phyloP scores from a whole-genome alignment of 1,140 invertebrate species.

The Eurosta solidaginis region DNA sequence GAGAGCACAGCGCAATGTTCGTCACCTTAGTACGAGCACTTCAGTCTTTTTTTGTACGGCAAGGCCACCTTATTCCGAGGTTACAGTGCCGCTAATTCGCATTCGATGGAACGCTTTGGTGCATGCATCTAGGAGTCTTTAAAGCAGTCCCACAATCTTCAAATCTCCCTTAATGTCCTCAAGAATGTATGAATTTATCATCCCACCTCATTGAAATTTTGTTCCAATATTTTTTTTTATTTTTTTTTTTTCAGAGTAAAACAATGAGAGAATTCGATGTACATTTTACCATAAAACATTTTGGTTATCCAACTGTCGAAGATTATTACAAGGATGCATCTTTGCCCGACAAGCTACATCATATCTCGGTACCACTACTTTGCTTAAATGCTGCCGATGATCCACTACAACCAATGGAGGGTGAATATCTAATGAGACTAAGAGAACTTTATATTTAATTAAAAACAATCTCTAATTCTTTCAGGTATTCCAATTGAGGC shows the following conservation, averaged over 20 bases:
- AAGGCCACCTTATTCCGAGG: no score
- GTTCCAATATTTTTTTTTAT: no score
- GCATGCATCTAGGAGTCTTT: no score
- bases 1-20: no score
- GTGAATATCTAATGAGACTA: conserved; percentile 56
- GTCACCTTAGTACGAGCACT: no score
- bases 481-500: conserved; percentile 72
- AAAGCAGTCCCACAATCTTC: no score
- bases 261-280: conserved; percentile 83
- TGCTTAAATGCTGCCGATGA: conserved; percentile 84
- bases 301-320: conserved; percentile 79
- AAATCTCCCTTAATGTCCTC: no score
- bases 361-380: conserved; percentile 73
- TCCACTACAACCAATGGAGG: conserved; percentile 77
- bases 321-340: conserved; percentile 80
- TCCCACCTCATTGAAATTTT: no score
- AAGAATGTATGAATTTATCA: no score
- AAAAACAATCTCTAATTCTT: not conserved
- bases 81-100: no score
- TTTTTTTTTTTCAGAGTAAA: conserved; percentile 63
- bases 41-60: no score
- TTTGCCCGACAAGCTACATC: conserved; percentile 73
- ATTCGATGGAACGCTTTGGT: no score
- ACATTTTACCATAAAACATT: conserved; percentile 78
- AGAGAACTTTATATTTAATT: not conserved